These are phyloP conservation scores for Pteropus alecto DNA, from an alignment of 2,113 vertebrate species.

Conservation along the genomic window DNA sequence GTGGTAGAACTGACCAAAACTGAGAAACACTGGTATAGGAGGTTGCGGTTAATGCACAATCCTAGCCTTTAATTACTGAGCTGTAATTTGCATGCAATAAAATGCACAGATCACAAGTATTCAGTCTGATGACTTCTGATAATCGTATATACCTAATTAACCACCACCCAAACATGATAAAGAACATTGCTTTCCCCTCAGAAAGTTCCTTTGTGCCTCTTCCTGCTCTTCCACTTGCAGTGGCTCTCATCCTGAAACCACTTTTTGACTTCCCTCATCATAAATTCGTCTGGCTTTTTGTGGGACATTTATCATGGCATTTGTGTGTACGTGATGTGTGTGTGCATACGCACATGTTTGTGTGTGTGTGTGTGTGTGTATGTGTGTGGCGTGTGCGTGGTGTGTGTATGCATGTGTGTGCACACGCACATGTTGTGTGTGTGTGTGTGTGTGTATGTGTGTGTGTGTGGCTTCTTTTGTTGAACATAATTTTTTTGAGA, in stretches of 20 bases:
- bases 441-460: not conserved
- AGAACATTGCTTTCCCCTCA: not conserved
- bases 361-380: not conserved
- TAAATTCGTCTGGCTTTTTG: not conserved
- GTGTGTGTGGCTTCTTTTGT: not conserved
- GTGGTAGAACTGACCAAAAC: not conserved
- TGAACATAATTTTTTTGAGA: not conserved
- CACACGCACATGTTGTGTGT: no score
- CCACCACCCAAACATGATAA: not conserved
- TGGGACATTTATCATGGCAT: not conserved
- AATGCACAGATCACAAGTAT: not conserved
- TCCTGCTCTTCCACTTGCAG: not conserved
- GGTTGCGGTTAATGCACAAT: not conserved
- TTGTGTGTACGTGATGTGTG: not conserved
- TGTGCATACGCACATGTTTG: no score
- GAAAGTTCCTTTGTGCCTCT: not conserved
- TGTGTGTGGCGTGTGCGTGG: no score
- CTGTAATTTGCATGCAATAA: not conserved
- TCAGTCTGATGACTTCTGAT: not conserved
- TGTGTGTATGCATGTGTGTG: no score
- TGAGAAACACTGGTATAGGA: not conserved
- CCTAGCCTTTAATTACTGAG: not conserved
- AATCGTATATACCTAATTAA: not conserved
- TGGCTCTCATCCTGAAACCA: fast-evolving
- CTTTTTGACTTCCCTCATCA: not conserved